phyloP scores from a whole-genome alignment of 37 sponge, comb jelly and placozoan species.

The Agelas oroides region DNA sequence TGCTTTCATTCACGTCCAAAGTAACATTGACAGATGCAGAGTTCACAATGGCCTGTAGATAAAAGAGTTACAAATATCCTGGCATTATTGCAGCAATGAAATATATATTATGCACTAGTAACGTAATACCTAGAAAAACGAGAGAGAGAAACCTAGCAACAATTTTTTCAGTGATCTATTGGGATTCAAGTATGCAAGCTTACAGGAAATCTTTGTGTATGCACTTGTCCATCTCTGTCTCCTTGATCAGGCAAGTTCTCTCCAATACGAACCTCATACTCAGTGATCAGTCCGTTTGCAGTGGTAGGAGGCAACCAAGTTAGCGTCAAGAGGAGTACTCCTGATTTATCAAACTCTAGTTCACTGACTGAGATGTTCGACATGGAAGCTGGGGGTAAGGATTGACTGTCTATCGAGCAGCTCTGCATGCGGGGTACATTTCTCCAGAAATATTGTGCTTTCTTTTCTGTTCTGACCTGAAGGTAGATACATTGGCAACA shows the following conservation, averaged over 20 bases:
- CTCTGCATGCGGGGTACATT: background rate
- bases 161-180: too few relatives aligned
- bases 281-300: constrained; percentile 1
- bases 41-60: background rate
- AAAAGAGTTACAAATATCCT: background rate
- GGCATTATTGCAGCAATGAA: too few relatives aligned
- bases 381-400: background rate
- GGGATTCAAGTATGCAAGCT: too few relatives aligned
- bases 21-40: background rate
- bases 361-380: background rate
- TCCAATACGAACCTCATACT: background rate
- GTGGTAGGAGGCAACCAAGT: background rate
- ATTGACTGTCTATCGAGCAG: background rate
- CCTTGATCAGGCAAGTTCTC: too few relatives aligned
- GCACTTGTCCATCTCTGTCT: too few relatives aligned
- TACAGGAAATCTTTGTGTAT: too few relatives aligned
- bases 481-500: background rate
- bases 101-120: too few relatives aligned
- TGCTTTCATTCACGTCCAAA: background rate
- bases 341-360: too few relatives aligned
- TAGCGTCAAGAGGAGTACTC: background rate
- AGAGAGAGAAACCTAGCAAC: too few relatives aligned
- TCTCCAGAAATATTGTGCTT: background rate
- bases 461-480: background rate
- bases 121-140: too few relatives aligned